Conservation (phyloP, 1,140 invertebrate species). For the Bombus ignitus region DNA sequence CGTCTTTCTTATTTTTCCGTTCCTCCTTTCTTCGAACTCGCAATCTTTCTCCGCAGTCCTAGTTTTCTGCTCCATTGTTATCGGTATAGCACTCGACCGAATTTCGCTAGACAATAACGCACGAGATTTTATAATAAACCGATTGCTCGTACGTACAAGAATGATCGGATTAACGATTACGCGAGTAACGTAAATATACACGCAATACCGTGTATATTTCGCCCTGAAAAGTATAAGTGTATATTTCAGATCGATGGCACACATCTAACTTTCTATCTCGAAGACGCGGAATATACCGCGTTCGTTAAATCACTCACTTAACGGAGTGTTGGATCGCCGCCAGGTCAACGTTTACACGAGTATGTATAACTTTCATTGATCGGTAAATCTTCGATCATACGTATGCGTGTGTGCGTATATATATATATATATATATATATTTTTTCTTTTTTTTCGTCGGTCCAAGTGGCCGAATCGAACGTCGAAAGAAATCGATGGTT, state of each 20-base stretch:
- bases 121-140: too few species aligned
- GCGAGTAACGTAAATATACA: too few species aligned
- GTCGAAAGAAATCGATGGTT: constrained; percentile 10
- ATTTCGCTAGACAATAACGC: too few species aligned
- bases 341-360: not conserved
- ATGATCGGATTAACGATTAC: too few species aligned
- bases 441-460: not conserved
- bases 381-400: not conserved
- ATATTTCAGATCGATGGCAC: not conserved
- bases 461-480: not conserved
- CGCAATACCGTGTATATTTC: not conserved
- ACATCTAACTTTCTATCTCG: not conserved
- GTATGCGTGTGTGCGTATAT: accelerated
- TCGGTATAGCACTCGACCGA: too few species aligned
- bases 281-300: not conserved
- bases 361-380: constrained; percentile 4
- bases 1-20: constrained; percentile 1
- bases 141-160: too few species aligned
- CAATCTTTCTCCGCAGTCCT: not conserved
- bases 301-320: constrained; percentile 9
- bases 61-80: not conserved
- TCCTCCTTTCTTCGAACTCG: not conserved
- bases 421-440: not conserved
- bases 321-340: constrained; percentile 8
- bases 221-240: not conserved